phyloP scores from a whole-genome alignment of 2,797 vertebrate species.

The Muscicapa comitata region DNA sequence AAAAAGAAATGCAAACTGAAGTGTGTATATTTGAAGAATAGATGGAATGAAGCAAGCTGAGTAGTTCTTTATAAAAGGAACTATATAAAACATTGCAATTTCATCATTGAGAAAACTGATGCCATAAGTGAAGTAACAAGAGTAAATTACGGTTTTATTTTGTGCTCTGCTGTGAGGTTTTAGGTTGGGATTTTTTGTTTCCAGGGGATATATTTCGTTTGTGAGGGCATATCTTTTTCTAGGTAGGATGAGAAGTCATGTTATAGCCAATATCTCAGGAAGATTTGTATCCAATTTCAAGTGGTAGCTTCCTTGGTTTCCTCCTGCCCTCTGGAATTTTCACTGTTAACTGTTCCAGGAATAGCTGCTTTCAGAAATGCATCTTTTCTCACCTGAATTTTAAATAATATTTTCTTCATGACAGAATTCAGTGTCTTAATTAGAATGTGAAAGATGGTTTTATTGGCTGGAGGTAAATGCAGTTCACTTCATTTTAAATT shows the following conservation, averaged over 20 bases:
- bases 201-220: not conserved
- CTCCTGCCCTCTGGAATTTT: not conserved
- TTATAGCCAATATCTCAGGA: not conserved
- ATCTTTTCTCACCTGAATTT: not conserved
- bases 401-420: not conserved
- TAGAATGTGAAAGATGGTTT: not conserved
- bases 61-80: not conserved
- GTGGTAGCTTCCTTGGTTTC: not conserved
- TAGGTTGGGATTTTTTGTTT: not conserved
- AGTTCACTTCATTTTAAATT: not conserved
- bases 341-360: not conserved
- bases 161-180: not conserved
- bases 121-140: not conserved
- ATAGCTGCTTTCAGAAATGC: not conserved
- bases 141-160: not conserved
- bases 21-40: not conserved
- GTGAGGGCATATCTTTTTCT: not conserved
- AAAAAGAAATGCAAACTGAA: not conserved
- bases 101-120: not conserved
- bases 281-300: not conserved
- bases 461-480: not conserved
- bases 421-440: not conserved
- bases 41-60: not conserved
- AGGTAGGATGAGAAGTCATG: not conserved
- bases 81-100: not conserved